These are phyloP conservation scores for Nyctibius bracteatus DNA, from an alignment of 2,113 vertebrate genomes.

Conservation along the genomic window DNA sequence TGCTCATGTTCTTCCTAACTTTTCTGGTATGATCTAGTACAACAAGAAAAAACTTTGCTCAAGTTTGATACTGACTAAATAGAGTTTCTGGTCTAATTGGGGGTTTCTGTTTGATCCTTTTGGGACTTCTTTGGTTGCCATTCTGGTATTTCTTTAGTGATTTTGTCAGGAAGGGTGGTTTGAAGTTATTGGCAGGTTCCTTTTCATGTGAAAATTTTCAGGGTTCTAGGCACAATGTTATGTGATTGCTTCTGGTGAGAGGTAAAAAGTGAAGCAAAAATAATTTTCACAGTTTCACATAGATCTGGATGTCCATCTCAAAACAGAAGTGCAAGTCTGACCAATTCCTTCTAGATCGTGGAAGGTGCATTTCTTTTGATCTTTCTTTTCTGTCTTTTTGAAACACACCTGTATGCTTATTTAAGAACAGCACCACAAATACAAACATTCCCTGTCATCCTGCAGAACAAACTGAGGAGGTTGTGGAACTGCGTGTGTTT, in stretches of 20 bases:
- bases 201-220: not conserved
- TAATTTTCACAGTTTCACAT: not conserved
- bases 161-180: not conserved
- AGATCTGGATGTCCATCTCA: not conserved
- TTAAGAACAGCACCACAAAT: not conserved
- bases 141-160: not conserved
- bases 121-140: not conserved
- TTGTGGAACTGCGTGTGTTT: not conserved
- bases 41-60: not conserved
- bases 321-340: not conserved
- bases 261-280: not conserved
- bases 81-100: not conserved
- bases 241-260: not conserved
- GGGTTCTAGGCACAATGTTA: not conserved
- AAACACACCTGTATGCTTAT: not conserved
- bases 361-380: not conserved
- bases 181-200: not conserved
- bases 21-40: not conserved
- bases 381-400: not conserved
- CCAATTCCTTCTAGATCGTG: not conserved
- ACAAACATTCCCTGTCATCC: not conserved
- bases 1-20: not conserved
- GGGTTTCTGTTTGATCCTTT: not conserved
- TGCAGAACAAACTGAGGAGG: not conserved
- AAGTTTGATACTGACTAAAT: not conserved